These are phyloP conservation scores for Papilio protenor DNA, from an alignment of 2,888 invertebrate species.

Conservation along the genomic window DNA sequence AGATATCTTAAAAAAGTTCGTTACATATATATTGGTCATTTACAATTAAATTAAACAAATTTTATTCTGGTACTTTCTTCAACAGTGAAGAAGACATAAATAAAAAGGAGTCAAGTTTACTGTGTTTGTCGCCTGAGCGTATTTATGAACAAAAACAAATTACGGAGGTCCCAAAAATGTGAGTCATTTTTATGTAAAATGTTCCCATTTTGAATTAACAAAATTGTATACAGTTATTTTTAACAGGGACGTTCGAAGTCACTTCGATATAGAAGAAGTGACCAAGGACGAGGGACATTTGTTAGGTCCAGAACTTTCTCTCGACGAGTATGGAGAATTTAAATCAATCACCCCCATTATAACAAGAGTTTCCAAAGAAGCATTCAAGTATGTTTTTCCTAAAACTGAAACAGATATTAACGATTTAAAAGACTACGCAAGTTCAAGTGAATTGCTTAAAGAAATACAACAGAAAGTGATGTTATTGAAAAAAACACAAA, in stretches of 20 bases:
- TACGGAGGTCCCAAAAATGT: background rate
- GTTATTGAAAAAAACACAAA: conserved; percentile 41
- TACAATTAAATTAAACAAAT: background rate
- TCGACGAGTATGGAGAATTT: conserved; percentile 46
- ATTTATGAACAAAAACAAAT: conserved; percentile 12
- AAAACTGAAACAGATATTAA: conserved; percentile 45
- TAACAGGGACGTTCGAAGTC: conserved; percentile 3
- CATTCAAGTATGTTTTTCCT: conserved; percentile 63
- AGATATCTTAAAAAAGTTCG: conserved; percentile 3
- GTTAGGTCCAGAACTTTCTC: background rate
- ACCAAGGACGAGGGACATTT: background rate
- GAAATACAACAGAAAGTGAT: conserved; percentile 58
- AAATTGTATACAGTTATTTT: background rate
- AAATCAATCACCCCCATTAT: conserved; percentile 39
- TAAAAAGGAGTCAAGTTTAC: background rate
- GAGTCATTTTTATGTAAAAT: background rate
- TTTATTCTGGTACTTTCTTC: background rate
- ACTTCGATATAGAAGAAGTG: conserved; percentile 6
- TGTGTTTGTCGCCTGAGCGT: background rate
- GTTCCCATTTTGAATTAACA: background rate
- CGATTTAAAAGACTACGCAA: conserved; percentile 48
- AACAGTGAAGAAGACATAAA: conserved; percentile 2
- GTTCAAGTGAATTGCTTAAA: conserved; percentile 65
- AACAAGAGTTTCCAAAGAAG: conserved; percentile 51
- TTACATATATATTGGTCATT: background rate